phyloP scores from a whole-genome alignment of 1,140 invertebrate species.

The Ceratina australensis region DNA sequence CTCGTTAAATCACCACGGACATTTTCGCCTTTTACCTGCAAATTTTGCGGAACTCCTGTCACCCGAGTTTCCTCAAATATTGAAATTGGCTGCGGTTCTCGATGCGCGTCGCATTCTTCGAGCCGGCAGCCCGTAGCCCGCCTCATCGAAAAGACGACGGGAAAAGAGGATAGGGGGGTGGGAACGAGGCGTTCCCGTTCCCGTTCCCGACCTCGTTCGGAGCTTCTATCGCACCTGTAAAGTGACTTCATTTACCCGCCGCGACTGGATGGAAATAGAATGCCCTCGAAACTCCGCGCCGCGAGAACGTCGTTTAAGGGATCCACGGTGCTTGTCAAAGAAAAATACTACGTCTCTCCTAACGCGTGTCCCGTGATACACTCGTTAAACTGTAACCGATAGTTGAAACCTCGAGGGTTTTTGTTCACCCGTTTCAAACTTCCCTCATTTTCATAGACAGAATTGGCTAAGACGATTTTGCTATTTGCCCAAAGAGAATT shows the following conservation, averaged over 20 bases:
- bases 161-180: background rate
- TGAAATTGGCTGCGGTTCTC: constrained; percentile 62
- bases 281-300: constrained; percentile 9
- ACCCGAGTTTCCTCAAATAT: constrained; percentile 66
- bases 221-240: constrained; percentile 3
- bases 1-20: constrained; percentile 60
- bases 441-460: background rate
- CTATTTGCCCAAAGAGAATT: too few species aligned
- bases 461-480: too few species aligned
- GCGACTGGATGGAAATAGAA: constrained; percentile 3
- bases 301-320: background rate
- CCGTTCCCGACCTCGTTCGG: constrained; percentile 43
- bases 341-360: constrained; percentile 12
- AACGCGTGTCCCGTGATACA: constrained; percentile 16
- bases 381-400: constrained; percentile 22
- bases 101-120: constrained; percentile 58
- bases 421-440: background rate
- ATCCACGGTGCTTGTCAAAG: constrained; percentile 24
- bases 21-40: constrained; percentile 63
- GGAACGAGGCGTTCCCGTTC: constrained; percentile 30
- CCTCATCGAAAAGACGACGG: constrained; percentile 24
- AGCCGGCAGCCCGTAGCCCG: constrained; percentile 1
- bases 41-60: constrained; percentile 59
- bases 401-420: background rate
- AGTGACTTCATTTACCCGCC: constrained; percentile 28